Percentiles rank a stretch among this genome's conserved stretches.
Conservation (phyloP, 2,888 invertebrate genomes). For the Parapristionchus giblindavisi region DNA sequence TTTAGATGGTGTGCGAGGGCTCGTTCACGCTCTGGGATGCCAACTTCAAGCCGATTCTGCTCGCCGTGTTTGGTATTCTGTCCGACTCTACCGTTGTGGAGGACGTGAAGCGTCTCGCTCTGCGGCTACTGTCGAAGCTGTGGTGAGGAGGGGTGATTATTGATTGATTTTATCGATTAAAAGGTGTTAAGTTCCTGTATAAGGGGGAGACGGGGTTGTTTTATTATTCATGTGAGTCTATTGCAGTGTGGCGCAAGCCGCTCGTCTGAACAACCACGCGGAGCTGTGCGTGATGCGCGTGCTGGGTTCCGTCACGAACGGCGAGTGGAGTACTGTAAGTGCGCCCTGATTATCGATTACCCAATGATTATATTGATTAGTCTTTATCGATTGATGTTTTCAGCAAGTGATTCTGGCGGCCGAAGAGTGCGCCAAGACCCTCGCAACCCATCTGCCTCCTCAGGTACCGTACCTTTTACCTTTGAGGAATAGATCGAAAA, state of each 20-base stretch:
- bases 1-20: slow-evolving; percentile 72
- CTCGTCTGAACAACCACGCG: slow-evolving; percentile 86
- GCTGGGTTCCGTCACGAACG: slow-evolving; percentile 82
- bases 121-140: slow-evolving; percentile 53
- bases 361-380: neutral
- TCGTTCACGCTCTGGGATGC: slow-evolving; percentile 73
- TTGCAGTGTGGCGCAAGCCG: slow-evolving; percentile 73
- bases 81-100: slow-evolving; percentile 75
- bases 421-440: slow-evolving; percentile 82
- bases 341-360: slow-evolving; percentile 69
- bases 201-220: neutral
- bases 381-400: neutral
- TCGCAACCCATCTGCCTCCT: slow-evolving; percentile 84
- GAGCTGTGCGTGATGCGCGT: slow-evolving; percentile 90
- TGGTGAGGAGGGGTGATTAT: slow-evolving; percentile 8
- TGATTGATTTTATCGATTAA: neutral
- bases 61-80: slow-evolving; percentile 73
- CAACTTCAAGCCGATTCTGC: slow-evolving; percentile 76
- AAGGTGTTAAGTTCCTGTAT: too few relatives aligned
- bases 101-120: slow-evolving; percentile 75
- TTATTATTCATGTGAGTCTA: too few relatives aligned
- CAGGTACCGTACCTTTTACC: slow-evolving; percentile 72
- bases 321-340: slow-evolving; percentile 69
- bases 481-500: too few relatives aligned
- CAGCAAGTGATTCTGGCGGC: slow-evolving; percentile 77